Percentiles rank a stretch among this genome's conserved stretches.
Conservation (phyloP, 2,797 vertebrate genomes). For the Monodelphis domestica region DNA sequence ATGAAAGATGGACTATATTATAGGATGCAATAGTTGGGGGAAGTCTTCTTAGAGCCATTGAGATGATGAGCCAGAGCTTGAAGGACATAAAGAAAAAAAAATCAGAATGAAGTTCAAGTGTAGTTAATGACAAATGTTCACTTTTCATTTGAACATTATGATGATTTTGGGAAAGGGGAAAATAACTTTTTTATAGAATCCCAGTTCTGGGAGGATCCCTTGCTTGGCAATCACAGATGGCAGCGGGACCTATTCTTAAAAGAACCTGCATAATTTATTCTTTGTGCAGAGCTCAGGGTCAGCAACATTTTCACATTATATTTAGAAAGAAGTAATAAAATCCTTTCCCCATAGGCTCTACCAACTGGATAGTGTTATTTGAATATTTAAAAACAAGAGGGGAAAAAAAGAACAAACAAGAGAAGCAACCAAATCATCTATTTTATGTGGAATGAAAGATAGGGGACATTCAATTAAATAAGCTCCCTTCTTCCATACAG, state of each 20-base stretch:
- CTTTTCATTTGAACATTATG: neutral
- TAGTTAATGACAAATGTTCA: neutral
- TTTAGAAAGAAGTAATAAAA: conserved; percentile 72
- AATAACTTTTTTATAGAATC: neutral
- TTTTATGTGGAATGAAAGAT: neutral
- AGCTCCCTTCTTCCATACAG: neutral
- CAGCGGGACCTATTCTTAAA: conserved; percentile 21
- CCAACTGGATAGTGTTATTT: conserved; percentile 63
- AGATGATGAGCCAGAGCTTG: neutral
- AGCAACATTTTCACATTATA: conserved; percentile 67
- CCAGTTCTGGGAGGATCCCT: neutral
- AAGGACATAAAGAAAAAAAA: neutral
- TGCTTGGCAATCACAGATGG: neutral
- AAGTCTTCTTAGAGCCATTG: neutral
- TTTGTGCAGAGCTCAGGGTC: conserved; percentile 54
- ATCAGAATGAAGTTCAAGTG: conserved; percentile 13
- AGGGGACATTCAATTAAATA: neutral
- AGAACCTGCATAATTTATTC: conserved; percentile 27
- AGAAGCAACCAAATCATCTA: conserved; percentile 39
- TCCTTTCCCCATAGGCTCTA: conserved; percentile 40
- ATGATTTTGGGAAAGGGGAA: neutral
- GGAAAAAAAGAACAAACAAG: conserved; percentile 26
- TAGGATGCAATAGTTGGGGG: neutral
- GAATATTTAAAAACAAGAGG: conserved; percentile 66
- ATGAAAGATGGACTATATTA: neutral